Percentiles rank a stretch among this genome's conserved stretches.
Conservation (phyloP, 2,888 invertebrate genomes). For the Orgyia antiqua region DNA sequence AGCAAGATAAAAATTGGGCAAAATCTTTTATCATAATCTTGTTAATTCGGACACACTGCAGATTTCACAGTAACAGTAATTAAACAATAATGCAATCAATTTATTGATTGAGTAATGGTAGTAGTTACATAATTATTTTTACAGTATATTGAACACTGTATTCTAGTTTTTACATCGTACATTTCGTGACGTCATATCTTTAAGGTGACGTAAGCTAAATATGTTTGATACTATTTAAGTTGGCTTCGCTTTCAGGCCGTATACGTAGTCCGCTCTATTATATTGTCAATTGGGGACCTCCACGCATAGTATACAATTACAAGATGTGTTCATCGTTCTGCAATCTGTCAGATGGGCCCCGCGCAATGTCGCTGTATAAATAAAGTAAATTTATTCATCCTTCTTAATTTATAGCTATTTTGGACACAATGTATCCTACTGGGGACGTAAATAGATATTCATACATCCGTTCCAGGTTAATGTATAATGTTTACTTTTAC, state of each 20-base stretch:
- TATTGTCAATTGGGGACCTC: slow-evolving; percentile 65
- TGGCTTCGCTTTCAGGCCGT: slow-evolving; percentile 19
- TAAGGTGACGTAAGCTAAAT: slow-evolving; percentile 10
- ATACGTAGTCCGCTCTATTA: slow-evolving; percentile 47
- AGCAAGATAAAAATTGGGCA: no score
- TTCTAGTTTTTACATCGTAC: no score
- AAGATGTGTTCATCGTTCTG: slow-evolving; percentile 65
- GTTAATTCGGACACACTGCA: no score
- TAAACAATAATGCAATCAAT: no score
- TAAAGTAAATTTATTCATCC: slow-evolving; percentile 59
- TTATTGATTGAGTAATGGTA: no score
- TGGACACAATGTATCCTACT: slow-evolving; percentile 48
- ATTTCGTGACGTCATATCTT: no score
- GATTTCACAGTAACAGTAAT: no score
- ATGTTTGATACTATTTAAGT: slow-evolving; percentile 9
- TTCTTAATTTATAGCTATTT: slow-evolving; percentile 68
- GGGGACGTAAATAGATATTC: slow-evolving; percentile 19
- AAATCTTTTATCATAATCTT: no score
- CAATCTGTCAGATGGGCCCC: slow-evolving; percentile 59
- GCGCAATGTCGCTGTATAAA: slow-evolving; percentile 46
- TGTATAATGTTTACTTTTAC: no score
- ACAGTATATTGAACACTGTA: no score
- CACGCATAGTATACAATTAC: slow-evolving; percentile 60
- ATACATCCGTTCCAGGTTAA: neutral
- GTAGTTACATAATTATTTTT: no score